A percentile compares a stretch with the other conserved stretches of the same genome.
These are phyloP conservation scores for Cranoglanis bouderius DNA, from an alignment of 2,113 vertebrate species.

Conservation along the genomic window DNA sequence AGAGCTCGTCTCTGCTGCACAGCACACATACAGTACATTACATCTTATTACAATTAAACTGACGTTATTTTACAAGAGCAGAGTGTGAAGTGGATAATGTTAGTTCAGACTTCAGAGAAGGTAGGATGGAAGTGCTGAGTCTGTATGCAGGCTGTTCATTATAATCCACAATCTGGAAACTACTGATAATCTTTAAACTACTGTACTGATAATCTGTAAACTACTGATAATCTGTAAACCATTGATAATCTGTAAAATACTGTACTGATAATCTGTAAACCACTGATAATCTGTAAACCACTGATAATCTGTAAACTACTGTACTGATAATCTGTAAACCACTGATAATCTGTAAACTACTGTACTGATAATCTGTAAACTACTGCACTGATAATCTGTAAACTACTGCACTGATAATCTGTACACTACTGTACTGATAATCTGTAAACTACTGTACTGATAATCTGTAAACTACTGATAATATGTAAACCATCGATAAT, in stretches of 20 bases:
- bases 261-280: background rate
- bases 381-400: background rate
- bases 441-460: too few relatives aligned
- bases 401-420: too few relatives aligned
- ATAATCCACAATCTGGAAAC: slow-evolving; percentile 7
- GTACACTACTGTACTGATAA: too few relatives aligned
- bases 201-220: background rate
- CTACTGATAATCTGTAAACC: background rate
- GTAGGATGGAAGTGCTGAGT: background rate
- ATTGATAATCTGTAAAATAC: background rate
- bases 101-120: background rate
- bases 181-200: background rate
- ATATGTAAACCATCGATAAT: background rate
- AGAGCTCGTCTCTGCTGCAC: background rate
- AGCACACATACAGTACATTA: background rate
- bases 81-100: background rate
- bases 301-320: background rate
- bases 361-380: background rate
- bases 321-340: background rate
- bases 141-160: background rate
- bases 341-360: background rate
- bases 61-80: background rate
- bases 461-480: background rate
- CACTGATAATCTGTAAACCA: too few relatives aligned
- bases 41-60: background rate